Evolutionary conservation across 2,113 vertebrate species (phyloP), one percentile per base, ranked within the genome.

Genomic region (Centrocercus urophasianus): DNA sequence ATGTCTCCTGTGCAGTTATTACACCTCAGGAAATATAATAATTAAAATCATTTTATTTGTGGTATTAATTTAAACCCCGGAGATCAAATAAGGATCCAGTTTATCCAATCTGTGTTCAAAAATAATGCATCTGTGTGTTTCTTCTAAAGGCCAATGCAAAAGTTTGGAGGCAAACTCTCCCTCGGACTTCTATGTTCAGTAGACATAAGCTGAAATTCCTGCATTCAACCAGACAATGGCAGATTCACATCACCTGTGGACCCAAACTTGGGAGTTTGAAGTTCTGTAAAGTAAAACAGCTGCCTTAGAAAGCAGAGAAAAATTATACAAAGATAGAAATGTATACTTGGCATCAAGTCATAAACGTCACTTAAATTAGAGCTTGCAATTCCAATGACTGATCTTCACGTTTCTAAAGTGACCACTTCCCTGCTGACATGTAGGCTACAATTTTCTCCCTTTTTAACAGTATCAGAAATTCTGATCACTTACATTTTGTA

Each of bases 41-140:
- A 91, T 88, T 85, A 96, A 90, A 85, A 92, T 78, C 86, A 93
- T 91, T 91, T 90, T 77, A 90, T 93, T 95, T 96, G 69, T 32
- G 63, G 79, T n/a, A 86, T 64, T 89, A 71, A 93, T 89, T 89
- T 93, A 83, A 76, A 80, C 36, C 69, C 83, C 86, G 32, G 69
- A 88, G 60, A 84, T 56, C 52, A 83, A 85, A 70, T 48, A 91
- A 78, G 43, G 54, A 77, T 70, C 72, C 21, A 6, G 2, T 67
- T 84, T 86, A 65, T 79, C 75, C 34, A 59, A 18, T 27, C 54
- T 59, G 28, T 27, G 45, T 48, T 80, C 52, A 66, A 54, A 64
- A 75, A 79, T 66, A 72, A 89, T 19, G 50, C 83, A 14, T 79
- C 13, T 5, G 4, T 18, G 22, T 21, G 21, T 40, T 83, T 87